A percentile compares a stretch with the other conserved stretches of the same genome.
phyloP scores from a whole-genome alignment of 2,888 invertebrate genomes.

The Drosophila flavopinicola region DNA sequence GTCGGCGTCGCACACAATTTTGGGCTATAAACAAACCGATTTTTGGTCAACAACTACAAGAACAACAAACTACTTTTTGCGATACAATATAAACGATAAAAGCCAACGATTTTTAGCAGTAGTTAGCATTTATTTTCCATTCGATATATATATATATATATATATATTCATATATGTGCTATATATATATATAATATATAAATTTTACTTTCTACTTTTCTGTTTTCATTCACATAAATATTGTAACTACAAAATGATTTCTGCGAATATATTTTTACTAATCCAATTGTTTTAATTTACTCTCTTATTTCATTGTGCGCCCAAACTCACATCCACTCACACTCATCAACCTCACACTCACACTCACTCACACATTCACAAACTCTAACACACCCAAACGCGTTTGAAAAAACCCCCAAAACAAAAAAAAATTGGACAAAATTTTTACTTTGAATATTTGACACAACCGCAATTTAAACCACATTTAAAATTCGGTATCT shows the following conservation, averaged over 20 bases:
- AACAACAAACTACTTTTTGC: conserved; percentile 35
- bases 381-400: conserved; percentile 34
- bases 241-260: conserved; percentile 42
- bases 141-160: conserved; percentile 12
- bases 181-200: too few relatives aligned
- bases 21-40: conserved; percentile 41
- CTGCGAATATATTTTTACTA: conserved; percentile 67
- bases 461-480: conserved; percentile 29
- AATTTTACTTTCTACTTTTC: conserved; percentile 27
- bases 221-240: conserved; percentile 48
- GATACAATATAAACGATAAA: conserved; percentile 41
- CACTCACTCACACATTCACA: not conserved
- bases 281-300: conserved; percentile 77
- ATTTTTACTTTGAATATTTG: conserved; percentile 14
- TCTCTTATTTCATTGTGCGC: conserved; percentile 76
- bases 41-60: conserved; percentile 38
- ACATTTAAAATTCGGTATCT: conserved; percentile 9
- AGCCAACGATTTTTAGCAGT: conserved; percentile 50
- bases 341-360: conserved; percentile 31
- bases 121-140: conserved; percentile 42
- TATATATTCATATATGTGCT: not conserved
- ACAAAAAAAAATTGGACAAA: conserved; percentile 45
- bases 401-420: conserved; percentile 63
- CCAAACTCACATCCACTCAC: conserved; percentile 24
- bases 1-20: conserved; percentile 50